These are phyloP conservation scores for Parelbella ahira DNA, from an alignment of 2,888 invertebrate genomes.

Conservation along the genomic window DNA sequence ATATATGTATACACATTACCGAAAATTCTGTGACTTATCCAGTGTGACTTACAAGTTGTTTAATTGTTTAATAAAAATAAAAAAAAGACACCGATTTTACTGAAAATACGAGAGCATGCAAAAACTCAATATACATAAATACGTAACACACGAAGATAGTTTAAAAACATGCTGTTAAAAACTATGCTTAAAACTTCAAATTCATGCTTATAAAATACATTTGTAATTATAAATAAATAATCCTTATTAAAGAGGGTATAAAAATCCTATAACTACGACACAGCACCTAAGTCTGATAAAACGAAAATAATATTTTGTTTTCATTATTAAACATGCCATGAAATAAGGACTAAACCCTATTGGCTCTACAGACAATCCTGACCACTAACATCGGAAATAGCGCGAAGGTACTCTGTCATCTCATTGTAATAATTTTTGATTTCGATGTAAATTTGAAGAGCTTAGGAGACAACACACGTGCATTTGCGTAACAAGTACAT, in stretches of 20 bases:
- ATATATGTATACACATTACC: too few species aligned
- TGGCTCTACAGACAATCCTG: slow-evolving; percentile 43
- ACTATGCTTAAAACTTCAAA: not conserved
- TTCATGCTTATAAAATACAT: slow-evolving; percentile 12
- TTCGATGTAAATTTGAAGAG: slow-evolving; percentile 20
- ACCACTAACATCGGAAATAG: slow-evolving; percentile 51
- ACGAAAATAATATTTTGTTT: slow-evolving; percentile 2
- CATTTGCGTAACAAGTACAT: slow-evolving; percentile 30
- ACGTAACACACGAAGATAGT: not conserved
- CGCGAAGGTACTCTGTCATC: slow-evolving; percentile 60
- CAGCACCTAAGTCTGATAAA: slow-evolving; percentile 16
- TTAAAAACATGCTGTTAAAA: slow-evolving; percentile 14
- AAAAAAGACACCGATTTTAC: slow-evolving; percentile 10
- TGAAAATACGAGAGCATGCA: slow-evolving; percentile 10
- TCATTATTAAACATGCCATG: slow-evolving; percentile 14
- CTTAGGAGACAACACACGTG: slow-evolving; percentile 48
- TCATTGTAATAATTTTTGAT: slow-evolving; percentile 58
- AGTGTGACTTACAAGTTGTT: slow-evolving; percentile 7
- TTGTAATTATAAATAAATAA: not conserved
- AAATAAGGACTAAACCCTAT: slow-evolving; percentile 15
- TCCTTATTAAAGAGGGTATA: not conserved
- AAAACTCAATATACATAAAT: slow-evolving; percentile 6
- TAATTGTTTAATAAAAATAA: not conserved
- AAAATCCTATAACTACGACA: slow-evolving; percentile 16
- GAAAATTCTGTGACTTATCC: not conserved